Evolutionary conservation across 2,888 invertebrate genomes (phyloP), one percentile per base, ranked within the genome.

Genomic region (Drosophila ezoana): DNA sequence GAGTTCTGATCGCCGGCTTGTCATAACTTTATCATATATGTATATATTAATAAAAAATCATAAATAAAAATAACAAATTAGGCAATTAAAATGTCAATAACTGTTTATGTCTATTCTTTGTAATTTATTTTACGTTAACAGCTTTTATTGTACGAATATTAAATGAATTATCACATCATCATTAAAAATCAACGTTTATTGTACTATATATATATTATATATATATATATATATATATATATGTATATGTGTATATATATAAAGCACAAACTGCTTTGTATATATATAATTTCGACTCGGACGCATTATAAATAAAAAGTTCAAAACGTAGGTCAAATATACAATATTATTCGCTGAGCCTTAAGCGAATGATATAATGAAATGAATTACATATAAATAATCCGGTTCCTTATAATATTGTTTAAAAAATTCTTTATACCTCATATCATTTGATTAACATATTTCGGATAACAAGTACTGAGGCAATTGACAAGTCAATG

Each of bases 41-140:
- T 18, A 18, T 18, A 28, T 28, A 28, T 28, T 28, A 28, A 28
- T 28, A 8, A 28, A 28, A 52, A 16, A 33, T 32, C 68, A 57
- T 52, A 45, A 54, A 45, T 48, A 10, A 45, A 16, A 23, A 41
- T 37, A 45, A 48, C 20, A 32, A 51, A 64, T 52, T 20, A 9
- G 45, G 54, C 32, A 40, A 64, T 74, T 44, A 59, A 59, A 33
- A 35, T 43, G 18, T 33, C 47, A 43, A 51, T 47, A 14, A 23
- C 11, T 28, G 5, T 44, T 41, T 32, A 58, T 38, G 53, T 53
- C 44, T 57, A 32, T 13, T 14, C 35, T 28, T 38, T 37, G 3
- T 28, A 9, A 14, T 37, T 49, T 1, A 44, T 18, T 23, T 11
- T 5, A 35, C 9, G 23, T 37, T 23, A 13, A 11, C n/a, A 10